Evolutionary conservation across 2,113 vertebrate genomes (phyloP), one percentile per base, ranked within the genome.

Genomic region (Hiodon tergisus): DNA sequence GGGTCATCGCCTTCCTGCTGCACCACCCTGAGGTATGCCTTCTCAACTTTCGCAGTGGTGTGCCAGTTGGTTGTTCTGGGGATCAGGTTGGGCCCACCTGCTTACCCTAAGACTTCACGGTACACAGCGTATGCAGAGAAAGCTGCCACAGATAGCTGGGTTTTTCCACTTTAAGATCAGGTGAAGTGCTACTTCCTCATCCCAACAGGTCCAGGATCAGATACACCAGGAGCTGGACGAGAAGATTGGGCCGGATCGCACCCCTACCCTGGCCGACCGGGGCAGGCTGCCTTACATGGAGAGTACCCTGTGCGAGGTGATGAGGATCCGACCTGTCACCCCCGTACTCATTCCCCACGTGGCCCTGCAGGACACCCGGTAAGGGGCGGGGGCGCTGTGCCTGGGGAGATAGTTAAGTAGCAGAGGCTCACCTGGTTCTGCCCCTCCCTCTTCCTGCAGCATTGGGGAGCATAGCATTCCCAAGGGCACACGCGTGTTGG

Each of bases 301-400:
- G 71, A 84, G 87, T 3, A 88, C 92, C 11, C 82, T 92, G 75
- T 88, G 88, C 1, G 91, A 93, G 75, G 91, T 90, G 10, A 84
- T 93, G 87, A 87, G 91, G 84, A 92, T 92, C 74, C 78, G 91
- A 3, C 91, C 91, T 0, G 91, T 92, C 61, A 91, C 88, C 78
- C 91, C 91, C 0, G 80, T 93, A 4, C 85, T 93, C 74, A 91
- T 93, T 74, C 91, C 91, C 0, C 91, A 93, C 76, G 86, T 83
- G 2, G 90, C 91, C 71, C 80, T 89, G 85, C 87, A 79, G 3
- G 80, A 89, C 87, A 93, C 81, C 75, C 84, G 83, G 85, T 87
- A 86, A 46, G 11, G 48, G 13, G 46, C 7, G 4, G 51, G 0
- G 8, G 11, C 1, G 3, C 1, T 8, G 54, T 11, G 52, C 5